Percentiles rank a stretch among this genome's conserved stretches.
Evolutionary conservation across 2,113 vertebrate genomes (phyloP).

Genomic region (Cygnus buccinator): DNA sequence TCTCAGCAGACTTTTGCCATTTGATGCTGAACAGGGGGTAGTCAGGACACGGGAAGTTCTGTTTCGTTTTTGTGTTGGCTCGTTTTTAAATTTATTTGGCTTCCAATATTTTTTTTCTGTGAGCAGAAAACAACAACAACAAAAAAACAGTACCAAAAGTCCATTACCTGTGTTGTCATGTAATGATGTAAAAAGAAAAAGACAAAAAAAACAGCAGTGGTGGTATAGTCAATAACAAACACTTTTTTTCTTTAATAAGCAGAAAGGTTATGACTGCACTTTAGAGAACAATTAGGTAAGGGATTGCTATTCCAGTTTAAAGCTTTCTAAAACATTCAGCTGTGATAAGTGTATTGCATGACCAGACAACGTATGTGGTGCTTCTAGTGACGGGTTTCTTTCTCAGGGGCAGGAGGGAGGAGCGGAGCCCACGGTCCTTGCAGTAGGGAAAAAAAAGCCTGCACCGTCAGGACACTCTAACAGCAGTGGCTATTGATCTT

Average conservation of each 20-base stretch:
- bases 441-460: background rate
- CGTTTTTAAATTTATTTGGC: background rate
- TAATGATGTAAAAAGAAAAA: background rate
- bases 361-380: background rate
- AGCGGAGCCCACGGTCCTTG: background rate
- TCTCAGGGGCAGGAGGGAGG: background rate
- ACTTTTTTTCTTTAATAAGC: background rate
- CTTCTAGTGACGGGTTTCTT: background rate
- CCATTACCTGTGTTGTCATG: background rate
- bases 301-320: background rate
- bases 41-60: background rate
- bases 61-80: background rate
- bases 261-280: background rate
- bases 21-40: background rate
- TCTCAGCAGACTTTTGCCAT: background rate
- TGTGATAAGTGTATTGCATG: background rate
- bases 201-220: background rate
- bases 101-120: background rate
- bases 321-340: slow-evolving; percentile 18
- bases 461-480: background rate
- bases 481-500: background rate
- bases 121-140: background rate
- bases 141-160: background rate
- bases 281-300: background rate
- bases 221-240: background rate